phyloP scores from a whole-genome alignment of 2,888 invertebrate species.

The Notodonta dromedarius region DNA sequence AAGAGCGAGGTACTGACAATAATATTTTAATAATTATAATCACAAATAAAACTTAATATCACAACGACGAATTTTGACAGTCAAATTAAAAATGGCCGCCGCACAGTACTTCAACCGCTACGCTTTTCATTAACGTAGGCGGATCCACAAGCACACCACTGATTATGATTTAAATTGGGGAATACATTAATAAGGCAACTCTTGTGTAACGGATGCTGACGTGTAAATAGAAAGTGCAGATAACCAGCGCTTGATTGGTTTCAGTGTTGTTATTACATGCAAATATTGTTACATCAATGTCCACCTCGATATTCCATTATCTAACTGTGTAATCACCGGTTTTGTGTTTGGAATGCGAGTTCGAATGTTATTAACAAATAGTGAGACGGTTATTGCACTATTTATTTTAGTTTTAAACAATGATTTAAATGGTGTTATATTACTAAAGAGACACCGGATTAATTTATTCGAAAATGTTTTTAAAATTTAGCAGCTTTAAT shows the following conservation, averaged over 20 bases:
- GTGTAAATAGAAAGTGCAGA: conserved; percentile 61
- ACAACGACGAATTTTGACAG: conserved; percentile 2
- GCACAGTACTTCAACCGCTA: not conserved
- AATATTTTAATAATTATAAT: not conserved
- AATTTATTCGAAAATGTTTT: no score
- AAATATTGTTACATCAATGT: conserved; percentile 52
- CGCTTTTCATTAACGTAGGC: conserved; percentile 5
- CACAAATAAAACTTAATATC: not conserved
- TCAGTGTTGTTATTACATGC: conserved; percentile 55
- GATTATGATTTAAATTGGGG: conserved; percentile 52
- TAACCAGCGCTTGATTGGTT: conserved; percentile 53
- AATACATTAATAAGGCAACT: conserved; percentile 43
- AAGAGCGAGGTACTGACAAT: not conserved
- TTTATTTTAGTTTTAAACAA: not conserved
- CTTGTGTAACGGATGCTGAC: conserved; percentile 51
- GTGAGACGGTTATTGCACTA: not conserved
- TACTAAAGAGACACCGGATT: no score
- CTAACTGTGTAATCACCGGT: conserved; percentile 27
- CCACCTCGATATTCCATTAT: conserved; percentile 39
- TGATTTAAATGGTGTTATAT: no score
- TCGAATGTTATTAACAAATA: not conserved
- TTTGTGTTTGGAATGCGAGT: conserved; percentile 12
- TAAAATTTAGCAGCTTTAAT: no score
- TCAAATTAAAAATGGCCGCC: conserved; percentile 3
- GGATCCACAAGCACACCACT: conserved; percentile 21